A percentile compares a stretch with the other conserved stretches of the same genome.
phyloP scores from a whole-genome alignment of 2,797 vertebrate species.

The Pseudochirops corinnae region DNA sequence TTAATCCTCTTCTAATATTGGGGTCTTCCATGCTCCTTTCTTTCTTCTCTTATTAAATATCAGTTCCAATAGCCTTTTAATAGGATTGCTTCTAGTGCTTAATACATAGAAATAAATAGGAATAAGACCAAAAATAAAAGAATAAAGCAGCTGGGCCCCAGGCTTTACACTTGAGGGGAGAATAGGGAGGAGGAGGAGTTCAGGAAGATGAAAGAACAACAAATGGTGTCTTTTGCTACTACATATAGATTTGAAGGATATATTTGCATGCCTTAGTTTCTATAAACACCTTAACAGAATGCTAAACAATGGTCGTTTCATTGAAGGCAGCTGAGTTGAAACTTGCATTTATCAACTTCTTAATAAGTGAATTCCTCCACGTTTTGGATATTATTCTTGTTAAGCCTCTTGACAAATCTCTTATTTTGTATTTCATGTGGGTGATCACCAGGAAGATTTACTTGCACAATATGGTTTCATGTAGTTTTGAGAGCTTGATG shows the following conservation, averaged over 20 bases:
- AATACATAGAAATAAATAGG: background rate
- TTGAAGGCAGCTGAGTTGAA: conserved; percentile 40
- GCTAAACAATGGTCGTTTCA: conserved; percentile 24
- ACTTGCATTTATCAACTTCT: conserved; percentile 54
- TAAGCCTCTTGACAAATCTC: conserved; percentile 61
- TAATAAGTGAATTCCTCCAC: conserved; percentile 49
- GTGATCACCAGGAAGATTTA: conserved; percentile 28
- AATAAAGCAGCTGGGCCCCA: conserved; percentile 22
- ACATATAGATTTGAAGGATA: conserved; percentile 45
- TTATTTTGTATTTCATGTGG: conserved; percentile 38
- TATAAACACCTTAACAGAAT: conserved; percentile 50
- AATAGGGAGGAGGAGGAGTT: background rate
- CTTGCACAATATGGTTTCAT: conserved; percentile 1
- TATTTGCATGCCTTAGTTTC: background rate
- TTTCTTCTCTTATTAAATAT: conserved; percentile 14
- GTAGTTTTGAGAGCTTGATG: conserved; percentile 22
- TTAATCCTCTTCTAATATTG: conserved; percentile 3
- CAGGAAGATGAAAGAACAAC: conserved; percentile 19
- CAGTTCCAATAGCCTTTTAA: background rate
- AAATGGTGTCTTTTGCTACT: conserved; percentile 33
- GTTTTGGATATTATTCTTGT: conserved; percentile 42
- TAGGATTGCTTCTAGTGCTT: background rate
- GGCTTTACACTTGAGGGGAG: background rate
- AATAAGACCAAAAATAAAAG: conserved; percentile 29
- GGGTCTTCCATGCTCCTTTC: background rate